These are phyloP conservation scores for Synaphobranchus kaupii DNA, from an alignment of 2,797 vertebrate genomes.

Conservation along the genomic window DNA sequence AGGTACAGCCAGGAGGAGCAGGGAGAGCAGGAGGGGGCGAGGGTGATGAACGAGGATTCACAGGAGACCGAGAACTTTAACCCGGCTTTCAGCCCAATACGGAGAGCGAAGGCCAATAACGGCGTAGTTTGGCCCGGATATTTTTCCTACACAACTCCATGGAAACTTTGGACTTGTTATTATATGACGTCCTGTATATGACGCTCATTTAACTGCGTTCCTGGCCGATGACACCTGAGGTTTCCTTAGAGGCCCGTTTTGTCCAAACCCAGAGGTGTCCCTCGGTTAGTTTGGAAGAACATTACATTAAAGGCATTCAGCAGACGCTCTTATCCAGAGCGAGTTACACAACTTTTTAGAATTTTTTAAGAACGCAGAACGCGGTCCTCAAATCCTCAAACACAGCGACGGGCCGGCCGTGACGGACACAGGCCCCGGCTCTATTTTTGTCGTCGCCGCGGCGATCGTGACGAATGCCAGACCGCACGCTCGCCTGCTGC, in stretches of 20 bases:
- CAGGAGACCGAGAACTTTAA: neutral
- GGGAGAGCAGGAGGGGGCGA: too few relatives aligned
- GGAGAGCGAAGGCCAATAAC: neutral
- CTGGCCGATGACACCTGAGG: neutral
- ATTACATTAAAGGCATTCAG: too few relatives aligned
- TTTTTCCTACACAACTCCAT: constrained; percentile 38
- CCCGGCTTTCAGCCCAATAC: neutral
- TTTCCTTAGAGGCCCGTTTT: constrained; percentile 60
- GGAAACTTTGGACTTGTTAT: neutral
- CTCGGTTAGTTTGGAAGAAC: neutral
- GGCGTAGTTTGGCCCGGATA: neutral
- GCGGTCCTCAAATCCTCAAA: constrained; percentile 1
- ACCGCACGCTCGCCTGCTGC: neutral
- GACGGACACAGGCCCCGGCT: neutral
- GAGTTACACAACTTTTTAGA: too few relatives aligned
- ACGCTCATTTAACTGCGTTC: neutral
- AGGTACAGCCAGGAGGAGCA: neutral
- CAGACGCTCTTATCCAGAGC: too few relatives aligned
- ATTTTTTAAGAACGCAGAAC: neutral
- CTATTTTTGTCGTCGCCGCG: neutral
- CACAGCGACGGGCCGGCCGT: neutral
- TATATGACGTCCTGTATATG: neutral
- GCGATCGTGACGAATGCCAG: neutral
- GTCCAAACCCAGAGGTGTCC: constrained; percentile 52
- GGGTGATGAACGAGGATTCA: neutral